Evolutionary conservation across 2,888 invertebrate genomes (phyloP).

Genomic region (Salpingus planirostris): DNA sequence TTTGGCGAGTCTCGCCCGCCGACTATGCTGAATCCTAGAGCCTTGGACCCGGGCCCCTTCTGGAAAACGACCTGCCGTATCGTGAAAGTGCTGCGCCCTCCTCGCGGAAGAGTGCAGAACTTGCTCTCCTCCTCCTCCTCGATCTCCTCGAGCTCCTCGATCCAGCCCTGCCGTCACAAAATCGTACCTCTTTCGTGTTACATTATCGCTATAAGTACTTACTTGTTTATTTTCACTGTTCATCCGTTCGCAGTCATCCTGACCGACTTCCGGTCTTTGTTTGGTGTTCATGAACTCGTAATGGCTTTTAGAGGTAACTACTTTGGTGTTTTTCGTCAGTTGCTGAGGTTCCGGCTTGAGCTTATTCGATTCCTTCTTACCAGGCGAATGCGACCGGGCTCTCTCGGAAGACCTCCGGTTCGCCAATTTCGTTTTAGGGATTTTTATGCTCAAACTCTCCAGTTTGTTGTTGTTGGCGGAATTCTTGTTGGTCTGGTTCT

Average conservation of each 20-base stretch:
- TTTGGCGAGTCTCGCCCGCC: constrained; percentile 83
- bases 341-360: constrained; percentile 13
- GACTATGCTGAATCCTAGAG: constrained; percentile 83
- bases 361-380: constrained; percentile 23
- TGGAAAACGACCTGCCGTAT: constrained; percentile 50
- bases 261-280: constrained; percentile 34
- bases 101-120: constrained; percentile 52
- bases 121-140: constrained; percentile 46
- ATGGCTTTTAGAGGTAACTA: constrained; percentile 35
- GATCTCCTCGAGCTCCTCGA: constrained; percentile 39
- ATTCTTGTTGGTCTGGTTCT: constrained; percentile 13
- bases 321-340: constrained; percentile 25
- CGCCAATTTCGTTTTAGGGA: constrained; percentile 36
- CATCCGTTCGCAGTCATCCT: constrained; percentile 30
- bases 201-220: constrained; percentile 9
- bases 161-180: constrained; percentile 25
- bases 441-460: constrained; percentile 32
- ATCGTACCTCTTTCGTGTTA: too few species aligned
- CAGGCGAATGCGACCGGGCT: constrained; percentile 39
- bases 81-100: constrained; percentile 47
- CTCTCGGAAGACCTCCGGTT: constrained; percentile 29
- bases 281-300: constrained; percentile 32
- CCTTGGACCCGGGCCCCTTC: constrained; percentile 77
- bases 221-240: constrained; percentile 31
- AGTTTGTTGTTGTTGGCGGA: constrained; percentile 14